These are phyloP conservation scores for Tachypleus tridentatus DNA, from an alignment of 1,140 invertebrate genomes.

Conservation along the genomic window DNA sequence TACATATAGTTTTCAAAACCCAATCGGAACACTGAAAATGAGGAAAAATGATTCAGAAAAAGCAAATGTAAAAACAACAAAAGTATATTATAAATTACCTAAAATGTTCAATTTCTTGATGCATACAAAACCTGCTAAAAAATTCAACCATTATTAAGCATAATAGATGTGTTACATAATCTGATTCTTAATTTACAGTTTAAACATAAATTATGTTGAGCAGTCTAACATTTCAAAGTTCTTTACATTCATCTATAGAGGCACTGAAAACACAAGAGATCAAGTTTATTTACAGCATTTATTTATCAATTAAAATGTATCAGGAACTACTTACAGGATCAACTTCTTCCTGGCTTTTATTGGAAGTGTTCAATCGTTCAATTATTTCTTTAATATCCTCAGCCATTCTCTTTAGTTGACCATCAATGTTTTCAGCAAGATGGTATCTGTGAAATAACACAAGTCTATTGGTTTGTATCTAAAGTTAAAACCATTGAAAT, in stretches of 20 bases:
- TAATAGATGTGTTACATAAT: too few relatives aligned
- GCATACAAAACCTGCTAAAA: too few relatives aligned
- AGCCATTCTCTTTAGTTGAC: slow-evolving; percentile 84
- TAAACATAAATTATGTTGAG: too few relatives aligned
- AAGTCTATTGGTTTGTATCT: not conserved
- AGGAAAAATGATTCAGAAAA: too few relatives aligned
- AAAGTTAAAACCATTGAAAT: not conserved
- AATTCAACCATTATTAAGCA: too few relatives aligned
- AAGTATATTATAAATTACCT: not conserved
- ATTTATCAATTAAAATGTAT: slow-evolving; percentile 1
- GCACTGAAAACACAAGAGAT: not conserved
- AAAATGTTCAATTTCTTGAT: not conserved
- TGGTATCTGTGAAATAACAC: slow-evolving; percentile 48
- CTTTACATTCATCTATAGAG: too few relatives aligned
- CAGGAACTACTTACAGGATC: slow-evolving; percentile 56
- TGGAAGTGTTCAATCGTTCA: slow-evolving; percentile 81
- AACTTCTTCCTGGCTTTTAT: slow-evolving; percentile 63
- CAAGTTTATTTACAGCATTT: not conserved
- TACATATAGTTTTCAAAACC: too few relatives aligned
- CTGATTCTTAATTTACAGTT: too few relatives aligned
- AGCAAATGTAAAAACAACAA: not conserved
- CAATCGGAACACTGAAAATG: too few relatives aligned
- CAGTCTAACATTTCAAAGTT: too few relatives aligned
- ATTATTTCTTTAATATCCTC: slow-evolving; percentile 91
- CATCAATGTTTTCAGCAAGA: slow-evolving; percentile 77